phyloP scores from a whole-genome alignment of 2,888 invertebrate genomes.

The Onchidella celtica region DNA sequence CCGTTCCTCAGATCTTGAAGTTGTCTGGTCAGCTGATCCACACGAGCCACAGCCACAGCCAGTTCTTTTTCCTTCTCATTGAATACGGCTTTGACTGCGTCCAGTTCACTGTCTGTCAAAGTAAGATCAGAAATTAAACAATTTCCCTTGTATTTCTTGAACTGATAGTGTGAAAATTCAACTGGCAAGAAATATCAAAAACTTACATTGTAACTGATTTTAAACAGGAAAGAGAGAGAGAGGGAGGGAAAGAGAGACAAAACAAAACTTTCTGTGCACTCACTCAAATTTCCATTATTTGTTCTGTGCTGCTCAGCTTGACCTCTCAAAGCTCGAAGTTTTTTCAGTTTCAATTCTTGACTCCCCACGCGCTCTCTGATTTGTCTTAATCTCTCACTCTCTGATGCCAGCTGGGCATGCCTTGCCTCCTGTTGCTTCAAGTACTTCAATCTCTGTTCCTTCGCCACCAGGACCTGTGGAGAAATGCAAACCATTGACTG shows the following conservation, averaged over 20 bases:
- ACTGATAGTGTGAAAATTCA: too few species aligned
- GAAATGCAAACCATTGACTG: not conserved
- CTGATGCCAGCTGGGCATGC: conserved; percentile 84
- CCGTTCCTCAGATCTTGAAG: conserved; percentile 89
- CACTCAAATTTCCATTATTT: conserved; percentile 82
- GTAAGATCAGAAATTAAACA: too few species aligned
- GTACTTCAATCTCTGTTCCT: conserved; percentile 95
- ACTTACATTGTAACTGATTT: too few species aligned
- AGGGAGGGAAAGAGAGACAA: conserved; percentile 14
- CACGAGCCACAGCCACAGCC: conserved; percentile 97
- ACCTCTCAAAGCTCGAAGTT: conserved; percentile 93
- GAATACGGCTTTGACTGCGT: conserved; percentile 96
- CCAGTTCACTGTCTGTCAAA: conserved; percentile 89
- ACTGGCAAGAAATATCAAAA: too few species aligned
- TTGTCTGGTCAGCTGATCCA: conserved; percentile 96
- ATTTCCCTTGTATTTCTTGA: too few species aligned
- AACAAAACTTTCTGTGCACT: conserved; percentile 52
- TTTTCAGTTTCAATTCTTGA: conserved; percentile 95
- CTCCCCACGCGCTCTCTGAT: conserved; percentile 95
- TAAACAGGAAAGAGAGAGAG: too few species aligned
- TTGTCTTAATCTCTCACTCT: conserved; percentile 92
- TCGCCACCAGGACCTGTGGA: conserved; percentile 86
- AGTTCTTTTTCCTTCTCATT: conserved; percentile 98
- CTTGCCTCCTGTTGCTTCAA: conserved; percentile 95
- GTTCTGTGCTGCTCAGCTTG: conserved; percentile 95